These are phyloP conservation scores for Brienomyrus longianalis DNA, from an alignment of 2,113 vertebrate species.

Conservation along the genomic window DNA sequence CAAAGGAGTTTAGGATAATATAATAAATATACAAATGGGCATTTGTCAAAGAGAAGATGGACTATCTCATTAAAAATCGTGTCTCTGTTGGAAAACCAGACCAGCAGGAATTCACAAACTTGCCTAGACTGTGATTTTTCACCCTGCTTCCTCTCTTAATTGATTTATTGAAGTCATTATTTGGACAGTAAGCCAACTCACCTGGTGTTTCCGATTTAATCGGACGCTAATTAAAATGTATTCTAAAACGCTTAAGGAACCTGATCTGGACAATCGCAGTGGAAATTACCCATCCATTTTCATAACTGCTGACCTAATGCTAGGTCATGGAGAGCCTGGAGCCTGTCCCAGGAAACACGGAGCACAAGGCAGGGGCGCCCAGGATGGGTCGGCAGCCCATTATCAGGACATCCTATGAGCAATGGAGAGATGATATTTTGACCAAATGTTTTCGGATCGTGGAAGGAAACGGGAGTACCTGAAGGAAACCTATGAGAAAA, in stretches of 20 bases:
- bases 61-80: not conserved
- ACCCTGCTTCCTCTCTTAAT: not conserved
- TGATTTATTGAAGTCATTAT: constrained; percentile 9
- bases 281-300: not conserved
- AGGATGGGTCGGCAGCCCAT: not conserved
- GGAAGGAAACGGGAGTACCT: not conserved
- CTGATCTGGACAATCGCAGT: not conserved
- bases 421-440: not conserved
- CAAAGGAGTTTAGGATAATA: not conserved
- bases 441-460: not conserved
- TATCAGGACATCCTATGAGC: not conserved
- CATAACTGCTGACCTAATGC: not conserved
- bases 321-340: not conserved
- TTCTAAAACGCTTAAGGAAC: not conserved
- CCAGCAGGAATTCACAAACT: constrained; percentile 6
- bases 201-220: not conserved
- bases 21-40: not conserved
- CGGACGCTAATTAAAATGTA: not conserved
- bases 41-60: not conserved
- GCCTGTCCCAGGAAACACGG: not conserved
- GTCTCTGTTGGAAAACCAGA: not conserved
- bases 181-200: constrained; percentile 1
- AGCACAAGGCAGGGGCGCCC: not conserved
- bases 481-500: not conserved
- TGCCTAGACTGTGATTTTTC: constrained; percentile 1